phyloP scores from a whole-genome alignment of 2,888 invertebrate genomes.

The Empis stercorea region DNA sequence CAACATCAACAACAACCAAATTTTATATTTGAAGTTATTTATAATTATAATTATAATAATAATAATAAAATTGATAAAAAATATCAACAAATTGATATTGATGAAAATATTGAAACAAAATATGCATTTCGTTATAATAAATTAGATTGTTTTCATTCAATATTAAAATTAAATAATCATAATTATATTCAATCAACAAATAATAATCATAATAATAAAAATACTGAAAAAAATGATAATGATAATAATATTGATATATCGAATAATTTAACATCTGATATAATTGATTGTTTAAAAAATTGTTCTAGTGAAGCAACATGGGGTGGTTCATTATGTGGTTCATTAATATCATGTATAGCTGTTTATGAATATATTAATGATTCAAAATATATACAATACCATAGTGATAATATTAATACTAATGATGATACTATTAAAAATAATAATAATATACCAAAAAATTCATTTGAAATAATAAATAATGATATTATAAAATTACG shows the following conservation, averaged over 20 bases:
- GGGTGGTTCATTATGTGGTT: slow-evolving; percentile 62
- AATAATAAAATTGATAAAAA: slow-evolving; percentile 39
- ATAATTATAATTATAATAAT: no score
- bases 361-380: slow-evolving; percentile 69
- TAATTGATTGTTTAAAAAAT: slow-evolving; percentile 56
- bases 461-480: slow-evolving; percentile 64
- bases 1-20: no score
- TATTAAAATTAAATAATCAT: slow-evolving; percentile 60
- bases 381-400: slow-evolving; percentile 46
- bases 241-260: no score
- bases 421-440: no score
- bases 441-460: slow-evolving; percentile 41
- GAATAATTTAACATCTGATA: slow-evolving; percentile 60
- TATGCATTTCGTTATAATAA: slow-evolving; percentile 70
- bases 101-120: slow-evolving; percentile 44
- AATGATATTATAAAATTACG: slow-evolving; percentile 61
- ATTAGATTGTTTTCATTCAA: slow-evolving; percentile 69
- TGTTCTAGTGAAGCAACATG: slow-evolving; percentile 63
- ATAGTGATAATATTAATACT: no score
- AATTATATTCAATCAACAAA: slow-evolving; percentile 36
- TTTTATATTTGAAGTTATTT: slow-evolving; percentile 49
- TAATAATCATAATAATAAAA: no score
- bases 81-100: slow-evolving; percentile 34
- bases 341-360: slow-evolving; percentile 63
- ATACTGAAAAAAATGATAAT: no score